These are phyloP conservation scores for Pachyuromys duprasi DNA, from an alignment of 2,797 vertebrate genomes.

Conservation along the genomic window DNA sequence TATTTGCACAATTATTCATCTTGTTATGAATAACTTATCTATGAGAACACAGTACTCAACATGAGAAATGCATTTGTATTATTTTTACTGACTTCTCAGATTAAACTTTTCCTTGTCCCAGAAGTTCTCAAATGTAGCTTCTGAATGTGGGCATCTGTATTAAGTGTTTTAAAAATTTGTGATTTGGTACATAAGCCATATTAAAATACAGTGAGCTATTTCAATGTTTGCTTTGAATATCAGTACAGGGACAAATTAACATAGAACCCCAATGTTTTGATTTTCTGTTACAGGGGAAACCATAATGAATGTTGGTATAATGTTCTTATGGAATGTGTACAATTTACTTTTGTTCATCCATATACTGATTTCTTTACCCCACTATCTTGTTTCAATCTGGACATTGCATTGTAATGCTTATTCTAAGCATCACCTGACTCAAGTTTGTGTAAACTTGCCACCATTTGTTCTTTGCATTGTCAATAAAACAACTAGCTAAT, in stretches of 20 bases:
- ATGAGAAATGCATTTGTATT: not conserved
- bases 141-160: not conserved
- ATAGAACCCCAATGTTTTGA: slow-evolving; percentile 26
- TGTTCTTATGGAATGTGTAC: no score
- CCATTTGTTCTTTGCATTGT: no score
- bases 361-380: no score
- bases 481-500: no score
- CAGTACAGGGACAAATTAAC: slow-evolving; percentile 25
- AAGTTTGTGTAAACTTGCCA: no score
- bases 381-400: no score
- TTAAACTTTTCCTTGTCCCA: not conserved
- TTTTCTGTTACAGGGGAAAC: not conserved
- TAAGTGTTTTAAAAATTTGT: slow-evolving; percentile 22
- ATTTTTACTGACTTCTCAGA: slow-evolving; percentile 26
- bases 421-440: no score
- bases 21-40: slow-evolving; percentile 22
- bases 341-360: no score
- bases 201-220: slow-evolving; percentile 6
- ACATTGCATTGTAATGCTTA: no score
- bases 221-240: slow-evolving; percentile 23
- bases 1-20: not conserved
- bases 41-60: not conserved
- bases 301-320: not conserved
- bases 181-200: not conserved
- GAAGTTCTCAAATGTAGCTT: slow-evolving; percentile 41